These are phyloP conservation scores for Scaeva pyrastri DNA, from an alignment of 2,888 invertebrate genomes.

Conservation along the genomic window DNA sequence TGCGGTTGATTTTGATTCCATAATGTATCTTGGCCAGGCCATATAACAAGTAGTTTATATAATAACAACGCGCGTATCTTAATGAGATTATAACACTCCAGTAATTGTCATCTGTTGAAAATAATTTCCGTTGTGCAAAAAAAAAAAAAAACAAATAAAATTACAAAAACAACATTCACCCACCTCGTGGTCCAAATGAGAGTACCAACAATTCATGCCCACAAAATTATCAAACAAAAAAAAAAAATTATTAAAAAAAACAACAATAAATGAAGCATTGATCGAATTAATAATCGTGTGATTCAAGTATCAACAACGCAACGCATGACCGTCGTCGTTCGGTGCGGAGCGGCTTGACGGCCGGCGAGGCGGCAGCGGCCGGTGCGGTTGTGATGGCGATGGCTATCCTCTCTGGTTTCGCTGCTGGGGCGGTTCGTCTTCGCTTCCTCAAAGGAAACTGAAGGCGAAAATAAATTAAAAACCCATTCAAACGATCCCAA, in stretches of 20 bases:
- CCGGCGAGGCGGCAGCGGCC: not conserved
- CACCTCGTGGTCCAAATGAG: slow-evolving; percentile 38
- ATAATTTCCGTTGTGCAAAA: slow-evolving; percentile 51
- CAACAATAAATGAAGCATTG: slow-evolving; percentile 62
- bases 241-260: slow-evolving; percentile 16
- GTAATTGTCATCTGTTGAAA: slow-evolving; percentile 70
- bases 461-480: slow-evolving; percentile 76
- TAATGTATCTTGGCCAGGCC: slow-evolving; percentile 27
- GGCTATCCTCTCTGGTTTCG: slow-evolving; percentile 32
- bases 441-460: slow-evolving; percentile 72
- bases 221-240: slow-evolving; percentile 14
- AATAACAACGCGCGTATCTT: slow-evolving; percentile 60
- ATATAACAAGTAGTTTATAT: slow-evolving; percentile 54
- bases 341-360: no score
- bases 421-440: slow-evolving; percentile 61
- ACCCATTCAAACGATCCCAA: slow-evolving; percentile 62
- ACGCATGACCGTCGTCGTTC: slow-evolving; percentile 5
- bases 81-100: slow-evolving; percentile 64
- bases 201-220: slow-evolving; percentile 3
- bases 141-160: not conserved
- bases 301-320: slow-evolving; percentile 71
- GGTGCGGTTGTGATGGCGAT: not conserved
- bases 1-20: slow-evolving; percentile 31
- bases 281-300: slow-evolving; percentile 74
- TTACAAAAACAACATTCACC: slow-evolving; percentile 22